Base-by-base conservation (phyloP, 2,888 invertebrate genomes). In the Ectemnius continuus region DNA sequence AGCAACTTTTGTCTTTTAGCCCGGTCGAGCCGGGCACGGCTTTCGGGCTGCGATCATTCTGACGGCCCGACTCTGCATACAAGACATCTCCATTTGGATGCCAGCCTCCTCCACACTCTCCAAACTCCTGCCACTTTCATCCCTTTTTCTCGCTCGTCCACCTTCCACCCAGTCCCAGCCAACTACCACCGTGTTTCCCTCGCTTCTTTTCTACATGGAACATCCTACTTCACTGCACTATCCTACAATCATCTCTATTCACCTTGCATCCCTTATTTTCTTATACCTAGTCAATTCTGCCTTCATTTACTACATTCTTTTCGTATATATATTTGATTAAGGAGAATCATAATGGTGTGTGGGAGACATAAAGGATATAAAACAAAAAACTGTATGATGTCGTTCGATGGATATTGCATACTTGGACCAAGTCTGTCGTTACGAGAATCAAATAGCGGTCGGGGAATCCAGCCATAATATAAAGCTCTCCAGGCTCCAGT, bases 41-140 rank as follows among this genome's bases (percentile, higher is more conserved):
- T 85, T 87, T 80, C 84, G 83, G 81, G 84, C 84, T 76, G 76
- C 80, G 83, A 80, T 81, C 84, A 80, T 82, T 84, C 77, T 86
- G 86, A 88, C 85, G 86, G 84, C 81, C 75, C 72, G 67, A 73
- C 80, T 78, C 83, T 84, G 83, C 88, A 88, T 89, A 88, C 89
- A 89, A 89, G 89, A 89, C 86, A 89, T 89, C 88, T 89, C 89
- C 89, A 89, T 89, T 89, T 89, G 82, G 87, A 88, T 85, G 77
- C 77, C 76, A 70, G 65, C 75, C 68, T n/a, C 48, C 64, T 20
- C 57, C 56, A 36, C 74, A 69, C 64, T 67, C 76, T 67, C 67
- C 6, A 36, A 36, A 36, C 62, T 69, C 71, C 75, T 59, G 71
- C 65, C 45, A 65, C 68, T 65, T 65, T 52, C 52, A 14, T 52